A percentile compares a stretch with the other conserved stretches of the same genome.
Conservation (phyloP, 2,888 invertebrate species). For the Hyposoter dolosus region DNA sequence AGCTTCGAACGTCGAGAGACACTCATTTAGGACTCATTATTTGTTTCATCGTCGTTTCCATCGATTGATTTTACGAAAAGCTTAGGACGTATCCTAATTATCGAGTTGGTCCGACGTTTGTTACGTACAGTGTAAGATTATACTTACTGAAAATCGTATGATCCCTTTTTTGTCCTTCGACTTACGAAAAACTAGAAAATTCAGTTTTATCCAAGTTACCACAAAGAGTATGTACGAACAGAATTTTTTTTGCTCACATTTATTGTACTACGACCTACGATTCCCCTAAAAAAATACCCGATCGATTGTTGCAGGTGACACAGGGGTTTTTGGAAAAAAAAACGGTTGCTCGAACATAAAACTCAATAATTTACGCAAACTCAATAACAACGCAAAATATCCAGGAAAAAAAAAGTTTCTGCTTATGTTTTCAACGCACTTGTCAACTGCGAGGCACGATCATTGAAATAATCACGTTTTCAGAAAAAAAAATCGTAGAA, state of each 20-base stretch:
- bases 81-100: slow-evolving; percentile 61
- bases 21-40: neutral
- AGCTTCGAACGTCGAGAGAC: neutral
- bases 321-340: neutral
- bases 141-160: slow-evolving; percentile 71
- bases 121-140: slow-evolving; percentile 68
- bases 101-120: slow-evolving; percentile 79
- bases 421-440: neutral
- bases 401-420: neutral
- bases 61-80: slow-evolving; percentile 65
- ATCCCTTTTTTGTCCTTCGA: slow-evolving; percentile 68
- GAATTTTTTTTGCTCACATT: slow-evolving; percentile 26
- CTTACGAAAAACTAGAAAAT: slow-evolving; percentile 74
- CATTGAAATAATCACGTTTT: neutral
- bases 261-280: slow-evolving; percentile 13
- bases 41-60: neutral
- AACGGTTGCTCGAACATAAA: neutral
- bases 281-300: slow-evolving; percentile 10
- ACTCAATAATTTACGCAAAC: neutral
- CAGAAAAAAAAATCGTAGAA: too few relatives aligned
- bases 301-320: neutral
- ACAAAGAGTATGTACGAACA: slow-evolving; percentile 69
- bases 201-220: slow-evolving; percentile 65
- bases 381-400: neutral
- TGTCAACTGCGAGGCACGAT: neutral